Conservation (phyloP, 2,888 invertebrate genomes). For the Portevinia maculata region DNA sequence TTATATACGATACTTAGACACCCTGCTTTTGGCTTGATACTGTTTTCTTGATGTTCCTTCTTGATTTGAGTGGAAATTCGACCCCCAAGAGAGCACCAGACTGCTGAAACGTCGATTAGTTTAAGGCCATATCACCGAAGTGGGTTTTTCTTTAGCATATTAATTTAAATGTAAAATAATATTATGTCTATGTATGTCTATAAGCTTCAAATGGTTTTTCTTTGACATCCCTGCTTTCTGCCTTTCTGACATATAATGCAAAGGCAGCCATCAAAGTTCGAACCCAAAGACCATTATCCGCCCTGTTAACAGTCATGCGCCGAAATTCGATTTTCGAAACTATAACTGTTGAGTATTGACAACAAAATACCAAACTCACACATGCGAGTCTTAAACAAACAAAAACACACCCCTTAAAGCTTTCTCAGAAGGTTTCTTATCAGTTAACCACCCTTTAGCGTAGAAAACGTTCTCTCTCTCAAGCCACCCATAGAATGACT, state of each 20-base stretch:
- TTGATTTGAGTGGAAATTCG: no score
- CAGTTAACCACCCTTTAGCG: constrained; percentile 50
- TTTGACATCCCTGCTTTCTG: constrained; percentile 44
- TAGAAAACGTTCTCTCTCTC: constrained; percentile 17
- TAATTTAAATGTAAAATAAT: no score
- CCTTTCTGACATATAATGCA: background rate
- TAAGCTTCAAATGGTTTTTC: background rate
- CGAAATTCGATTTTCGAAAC: constrained; percentile 57
- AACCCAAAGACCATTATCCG: constrained; percentile 59
- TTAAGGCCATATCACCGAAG: no score
- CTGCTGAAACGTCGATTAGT: no score
- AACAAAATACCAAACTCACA: constrained; percentile 59
- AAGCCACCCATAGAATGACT: background rate
- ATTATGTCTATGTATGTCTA: no score
- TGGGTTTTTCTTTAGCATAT: no score
- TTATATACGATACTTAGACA: no score
- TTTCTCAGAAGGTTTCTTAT: constrained; percentile 58
- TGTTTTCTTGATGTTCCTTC: no score
- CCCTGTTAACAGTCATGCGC: constrained; percentile 63
- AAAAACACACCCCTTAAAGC: constrained; percentile 74
- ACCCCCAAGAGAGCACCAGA: no score
- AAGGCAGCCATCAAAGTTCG: constrained; percentile 65
- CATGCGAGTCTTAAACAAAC: constrained; percentile 64
- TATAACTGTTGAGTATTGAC: constrained; percentile 74
- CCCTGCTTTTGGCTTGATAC: no score